Percentiles rank a stretch among this genome's conserved stretches.
Evolutionary conservation across 2,113 vertebrate genomes (phyloP).

Genomic region (Sphaerodactylus townsendi): DNA sequence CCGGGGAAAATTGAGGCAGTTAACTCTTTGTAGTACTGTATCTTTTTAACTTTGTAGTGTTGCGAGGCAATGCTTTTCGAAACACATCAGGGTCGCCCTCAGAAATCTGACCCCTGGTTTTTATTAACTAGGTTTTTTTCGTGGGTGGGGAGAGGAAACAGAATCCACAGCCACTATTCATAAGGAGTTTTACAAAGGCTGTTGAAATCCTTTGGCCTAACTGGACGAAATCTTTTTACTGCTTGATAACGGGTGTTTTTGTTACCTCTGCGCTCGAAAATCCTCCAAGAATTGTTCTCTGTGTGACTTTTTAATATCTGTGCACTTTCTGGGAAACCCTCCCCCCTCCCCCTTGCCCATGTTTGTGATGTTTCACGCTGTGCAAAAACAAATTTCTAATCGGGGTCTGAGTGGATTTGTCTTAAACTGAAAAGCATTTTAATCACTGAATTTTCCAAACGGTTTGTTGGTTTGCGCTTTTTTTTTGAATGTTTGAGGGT

Average conservation of each 20-base stretch:
- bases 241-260: slow-evolving; percentile 36
- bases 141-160: not conserved
- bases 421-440: slow-evolving; percentile 20
- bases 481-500: slow-evolving; percentile 40
- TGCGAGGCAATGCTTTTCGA: slow-evolving; percentile 48
- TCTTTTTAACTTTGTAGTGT: slow-evolving; percentile 42
- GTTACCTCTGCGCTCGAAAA: slow-evolving; percentile 15
- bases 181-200: not conserved
- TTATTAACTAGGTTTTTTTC: slow-evolving; percentile 28
- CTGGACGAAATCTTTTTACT: slow-evolving; percentile 26
- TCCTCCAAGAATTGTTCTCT: slow-evolving; percentile 7
- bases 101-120: slow-evolving; percentile 26
- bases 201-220: slow-evolving; percentile 11
- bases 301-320: slow-evolving; percentile 37
- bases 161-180: not conserved
- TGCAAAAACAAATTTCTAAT: slow-evolving; percentile 27
- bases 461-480: slow-evolving; percentile 53
- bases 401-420: slow-evolving; percentile 16
- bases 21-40: slow-evolving; percentile 19
- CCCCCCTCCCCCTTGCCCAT: not conserved
- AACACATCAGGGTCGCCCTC: not conserved
- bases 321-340: not conserved
- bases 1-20: not conserved
- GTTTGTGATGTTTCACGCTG: slow-evolving; percentile 26
- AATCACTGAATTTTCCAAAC: slow-evolving; percentile 44